Percentiles rank a stretch among this genome's conserved stretches.
Evolutionary conservation across 92 coral and sea anemone species (phyloP).

Genomic region (Blastomussa wellsi): DNA sequence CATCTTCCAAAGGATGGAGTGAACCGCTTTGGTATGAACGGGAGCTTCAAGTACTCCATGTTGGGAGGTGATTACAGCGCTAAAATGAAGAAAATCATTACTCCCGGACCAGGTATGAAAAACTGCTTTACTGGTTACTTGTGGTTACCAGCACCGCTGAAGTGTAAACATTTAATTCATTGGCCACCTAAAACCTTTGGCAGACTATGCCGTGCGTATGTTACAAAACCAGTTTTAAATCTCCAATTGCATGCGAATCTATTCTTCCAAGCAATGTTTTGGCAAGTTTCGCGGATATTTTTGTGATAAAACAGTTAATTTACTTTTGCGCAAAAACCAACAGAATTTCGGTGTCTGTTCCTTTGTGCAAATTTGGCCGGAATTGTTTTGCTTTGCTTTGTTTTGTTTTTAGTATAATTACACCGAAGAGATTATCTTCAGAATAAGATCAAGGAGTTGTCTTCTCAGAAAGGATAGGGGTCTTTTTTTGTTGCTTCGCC

Average conservation of each 20-base stretch:
- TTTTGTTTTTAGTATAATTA: neutral
- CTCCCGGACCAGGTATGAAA: slow-evolving; percentile 71
- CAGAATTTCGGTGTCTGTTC: neutral
- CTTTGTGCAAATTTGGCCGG: neutral
- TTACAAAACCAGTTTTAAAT: neutral
- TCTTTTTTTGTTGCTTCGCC: neutral
- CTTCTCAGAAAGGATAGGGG: neutral
- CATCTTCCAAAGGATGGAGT: slow-evolving; percentile 46
- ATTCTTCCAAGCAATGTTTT: neutral
- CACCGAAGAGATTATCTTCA: neutral
- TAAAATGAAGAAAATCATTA: slow-evolving; percentile 42
- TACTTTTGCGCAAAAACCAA: neutral
- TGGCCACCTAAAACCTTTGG: neutral
- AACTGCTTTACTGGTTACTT: neutral
- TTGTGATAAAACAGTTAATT: neutral
- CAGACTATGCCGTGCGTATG: too few relatives aligned
- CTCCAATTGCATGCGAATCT: neutral
- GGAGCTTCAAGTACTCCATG: slow-evolving; percentile 66
- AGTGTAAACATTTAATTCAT: slow-evolving; percentile 2
- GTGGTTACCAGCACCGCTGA: neutral
- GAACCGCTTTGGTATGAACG: slow-evolving; percentile 56
- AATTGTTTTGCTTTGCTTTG: too few relatives aligned
- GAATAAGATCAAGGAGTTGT: neutral
- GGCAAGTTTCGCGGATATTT: neutral
- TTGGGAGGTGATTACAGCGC: slow-evolving; percentile 55